phyloP scores from a whole-genome alignment of 2,888 invertebrate genomes.

The Clepsis dumicolana region DNA sequence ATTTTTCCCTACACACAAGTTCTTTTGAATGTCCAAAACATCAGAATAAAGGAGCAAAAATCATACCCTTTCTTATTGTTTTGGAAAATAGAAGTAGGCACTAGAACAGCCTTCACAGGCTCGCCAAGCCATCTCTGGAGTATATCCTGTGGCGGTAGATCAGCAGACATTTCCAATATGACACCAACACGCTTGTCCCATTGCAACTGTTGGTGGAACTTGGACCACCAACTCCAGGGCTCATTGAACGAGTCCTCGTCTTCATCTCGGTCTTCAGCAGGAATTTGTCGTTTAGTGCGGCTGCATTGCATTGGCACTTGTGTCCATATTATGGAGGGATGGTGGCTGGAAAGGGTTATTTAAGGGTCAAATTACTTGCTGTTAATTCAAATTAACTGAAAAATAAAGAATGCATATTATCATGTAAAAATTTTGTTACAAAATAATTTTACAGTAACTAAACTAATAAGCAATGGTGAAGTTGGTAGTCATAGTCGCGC shows the following conservation, averaged over 20 bases:
- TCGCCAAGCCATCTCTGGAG: slow-evolving; percentile 97
- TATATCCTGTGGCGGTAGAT: slow-evolving; percentile 90
- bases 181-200: slow-evolving; percentile 88
- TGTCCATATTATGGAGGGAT: slow-evolving; percentile 87
- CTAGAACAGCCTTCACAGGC: slow-evolving; percentile 93
- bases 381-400: too few species aligned
- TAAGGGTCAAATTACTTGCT: neutral
- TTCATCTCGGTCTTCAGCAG: slow-evolving; percentile 69
- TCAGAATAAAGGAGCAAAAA: neutral
- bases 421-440: too few species aligned
- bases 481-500: too few species aligned
- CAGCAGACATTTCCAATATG: slow-evolving; percentile 92
- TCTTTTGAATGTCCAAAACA: too few species aligned
- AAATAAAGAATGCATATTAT: too few species aligned
- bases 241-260: slow-evolving; percentile 84
- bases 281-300: slow-evolving; percentile 58
- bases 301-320: slow-evolving; percentile 88
- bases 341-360: slow-evolving; percentile 61
- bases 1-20: too few species aligned
- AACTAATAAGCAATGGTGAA: too few species aligned
- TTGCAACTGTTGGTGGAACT: slow-evolving; percentile 87
- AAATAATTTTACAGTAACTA: too few species aligned
- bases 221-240: slow-evolving; percentile 94
- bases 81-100: slow-evolving; percentile 94
- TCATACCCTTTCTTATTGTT: slow-evolving; percentile 96